phyloP scores from a whole-genome alignment of 2,888 invertebrate species.

The Sycophila texana region DNA sequence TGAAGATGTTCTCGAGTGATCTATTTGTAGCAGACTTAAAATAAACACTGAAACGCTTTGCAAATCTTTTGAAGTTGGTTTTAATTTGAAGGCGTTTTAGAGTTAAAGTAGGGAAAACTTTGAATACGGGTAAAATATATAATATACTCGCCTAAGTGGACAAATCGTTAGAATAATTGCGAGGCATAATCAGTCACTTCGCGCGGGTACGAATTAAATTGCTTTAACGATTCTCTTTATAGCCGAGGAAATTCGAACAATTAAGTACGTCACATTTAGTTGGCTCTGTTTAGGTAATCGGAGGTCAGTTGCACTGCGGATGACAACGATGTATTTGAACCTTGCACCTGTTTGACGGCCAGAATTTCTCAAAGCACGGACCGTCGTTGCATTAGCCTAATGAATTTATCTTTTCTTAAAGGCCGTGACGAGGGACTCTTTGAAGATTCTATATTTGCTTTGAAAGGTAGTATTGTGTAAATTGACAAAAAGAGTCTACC shows the following conservation, averaged over 20 bases:
- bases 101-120: too few species aligned
- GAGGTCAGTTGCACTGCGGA: neutral
- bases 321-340: neutral
- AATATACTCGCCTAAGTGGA: too few species aligned
- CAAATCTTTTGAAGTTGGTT: too few species aligned
- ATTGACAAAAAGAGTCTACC: neutral
- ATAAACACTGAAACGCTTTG: too few species aligned
- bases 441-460: constrained; percentile 43
- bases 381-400: constrained; percentile 44
- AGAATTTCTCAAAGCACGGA: constrained; percentile 24
- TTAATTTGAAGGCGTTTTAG: too few species aligned
- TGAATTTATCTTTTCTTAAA: constrained; percentile 45
- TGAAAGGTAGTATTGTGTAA: neutral
- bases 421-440: constrained; percentile 8
- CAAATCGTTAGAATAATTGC: too few species aligned
- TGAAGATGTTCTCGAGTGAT: too few species aligned
- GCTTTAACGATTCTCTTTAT: constrained; percentile 16
- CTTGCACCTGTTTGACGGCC: constrained; percentile 2
- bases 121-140: too few species aligned
- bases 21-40: too few species aligned
- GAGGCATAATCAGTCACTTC: too few species aligned
- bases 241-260: constrained; percentile 32
- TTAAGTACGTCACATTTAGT: constrained; percentile 19
- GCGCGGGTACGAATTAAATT: constrained; percentile 8
- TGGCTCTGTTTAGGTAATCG: constrained; percentile 44